phyloP scores from a whole-genome alignment of 2,888 invertebrate genomes.

The Lamellibrachia satsuma region DNA sequence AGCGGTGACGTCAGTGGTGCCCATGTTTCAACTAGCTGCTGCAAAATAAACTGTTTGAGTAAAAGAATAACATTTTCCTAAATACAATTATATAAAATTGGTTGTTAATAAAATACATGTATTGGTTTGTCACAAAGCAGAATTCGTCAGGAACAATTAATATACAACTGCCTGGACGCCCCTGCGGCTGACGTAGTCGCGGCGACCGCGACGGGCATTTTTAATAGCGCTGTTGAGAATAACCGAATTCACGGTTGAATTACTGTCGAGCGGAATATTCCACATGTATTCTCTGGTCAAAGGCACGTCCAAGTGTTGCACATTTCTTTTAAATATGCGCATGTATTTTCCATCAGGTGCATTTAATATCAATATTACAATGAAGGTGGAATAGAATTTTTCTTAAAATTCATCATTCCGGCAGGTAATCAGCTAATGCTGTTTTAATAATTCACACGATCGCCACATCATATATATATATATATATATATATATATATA shows the following conservation, averaged over 20 bases:
- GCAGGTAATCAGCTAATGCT: not conserved
- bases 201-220: not conserved
- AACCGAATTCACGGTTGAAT: not conserved
- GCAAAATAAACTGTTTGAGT: not conserved
- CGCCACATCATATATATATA: not conserved
- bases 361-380: conserved; percentile 12
- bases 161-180: not conserved
- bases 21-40: not conserved
- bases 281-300: not conserved
- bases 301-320: not conserved
- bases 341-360: not conserved
- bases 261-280: not conserved
- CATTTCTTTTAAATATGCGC: not conserved
- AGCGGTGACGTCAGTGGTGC: not conserved
- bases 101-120: not conserved
- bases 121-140: not conserved
- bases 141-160: not conserved
- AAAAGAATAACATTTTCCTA: not conserved
- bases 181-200: not conserved
- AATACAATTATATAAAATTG: not conserved
- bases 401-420: not conserved
- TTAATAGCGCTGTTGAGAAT: not conserved
- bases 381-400: not conserved
- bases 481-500: not conserved
- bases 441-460: not conserved